Conservation (phyloP, 1,140 invertebrate genomes). For the Trialeurodes vaporariorum region DNA sequence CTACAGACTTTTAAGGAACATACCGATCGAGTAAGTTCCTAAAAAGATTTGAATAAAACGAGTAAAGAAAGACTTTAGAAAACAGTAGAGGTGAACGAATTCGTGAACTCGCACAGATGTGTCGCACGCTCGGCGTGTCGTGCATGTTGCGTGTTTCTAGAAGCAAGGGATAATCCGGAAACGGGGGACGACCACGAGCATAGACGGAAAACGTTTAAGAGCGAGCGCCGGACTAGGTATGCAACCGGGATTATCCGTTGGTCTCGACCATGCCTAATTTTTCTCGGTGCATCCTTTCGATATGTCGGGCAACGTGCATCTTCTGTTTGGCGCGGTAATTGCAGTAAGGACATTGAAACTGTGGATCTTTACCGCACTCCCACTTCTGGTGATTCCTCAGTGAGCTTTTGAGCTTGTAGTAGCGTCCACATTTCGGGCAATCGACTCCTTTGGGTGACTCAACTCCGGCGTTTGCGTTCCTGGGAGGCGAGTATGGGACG, state of each 20-base stretch:
- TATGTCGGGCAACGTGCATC: slow-evolving; percentile 71
- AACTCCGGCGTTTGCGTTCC: background rate
- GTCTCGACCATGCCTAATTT: slow-evolving; percentile 26
- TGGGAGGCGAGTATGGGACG: background rate
- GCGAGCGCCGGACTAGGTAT: no score
- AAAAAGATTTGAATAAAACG: background rate
- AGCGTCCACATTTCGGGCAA: slow-evolving; percentile 62
- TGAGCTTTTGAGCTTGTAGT: slow-evolving; percentile 73
- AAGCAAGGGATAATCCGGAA: no score
- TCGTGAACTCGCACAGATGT: no score
- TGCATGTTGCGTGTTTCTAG: no score
- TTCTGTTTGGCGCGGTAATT: slow-evolving; percentile 71
- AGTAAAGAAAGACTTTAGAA: no score
- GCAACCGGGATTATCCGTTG: background rate
- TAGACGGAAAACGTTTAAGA: no score
- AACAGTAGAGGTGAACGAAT: no score
- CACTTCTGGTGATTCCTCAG: slow-evolving; percentile 75
- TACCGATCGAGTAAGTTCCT: background rate
- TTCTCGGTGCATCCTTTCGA: slow-evolving; percentile 67
- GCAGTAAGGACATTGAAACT: slow-evolving; percentile 70
- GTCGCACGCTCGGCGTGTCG: no score
- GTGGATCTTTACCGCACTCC: slow-evolving; percentile 74
- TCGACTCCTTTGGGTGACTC: slow-evolving; percentile 36
- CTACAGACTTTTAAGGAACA: background rate
- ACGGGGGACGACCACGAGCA: no score